Percentiles rank a stretch among this genome's conserved stretches.
Evolutionary conservation across 2,113 vertebrate species (phyloP).

Genomic region (Platycercus adscitus): DNA sequence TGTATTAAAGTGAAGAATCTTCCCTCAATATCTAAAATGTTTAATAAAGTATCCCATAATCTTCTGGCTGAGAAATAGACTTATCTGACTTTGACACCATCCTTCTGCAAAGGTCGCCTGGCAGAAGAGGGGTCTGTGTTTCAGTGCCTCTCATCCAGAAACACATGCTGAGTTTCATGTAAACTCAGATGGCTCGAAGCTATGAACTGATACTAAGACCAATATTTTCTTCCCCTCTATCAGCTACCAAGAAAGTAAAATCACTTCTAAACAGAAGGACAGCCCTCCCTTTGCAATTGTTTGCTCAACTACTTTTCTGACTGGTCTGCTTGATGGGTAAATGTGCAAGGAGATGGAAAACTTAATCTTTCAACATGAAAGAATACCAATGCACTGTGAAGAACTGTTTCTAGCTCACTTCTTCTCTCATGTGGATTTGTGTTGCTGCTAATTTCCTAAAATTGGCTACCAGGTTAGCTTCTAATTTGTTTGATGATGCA

Average conservation of each 20-base stretch:
- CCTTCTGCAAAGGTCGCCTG: background rate
- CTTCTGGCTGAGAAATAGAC: background rate
- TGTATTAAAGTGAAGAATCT: background rate
- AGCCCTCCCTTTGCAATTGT: background rate
- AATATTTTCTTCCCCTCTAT: background rate
- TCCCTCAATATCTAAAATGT: background rate
- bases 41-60: background rate
- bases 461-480: background rate
- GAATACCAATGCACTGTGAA: slow-evolving; percentile 38
- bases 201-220: background rate
- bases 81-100: background rate
- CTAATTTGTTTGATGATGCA: background rate
- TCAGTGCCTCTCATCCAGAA: background rate
- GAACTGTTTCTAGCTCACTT: slow-evolving; percentile 33
- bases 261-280: background rate
- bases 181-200: background rate
- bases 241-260: background rate
- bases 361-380: slow-evolving; percentile 55
- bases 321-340: background rate
- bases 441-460: slow-evolving; percentile 14
- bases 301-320: slow-evolving; percentile 39
- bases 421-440: background rate
- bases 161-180: background rate
- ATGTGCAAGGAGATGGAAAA: slow-evolving; percentile 59
- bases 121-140: background rate